Evolutionary conservation across 2,888 invertebrate species (phyloP).

Genomic region (Lathronympha strigana): DNA sequence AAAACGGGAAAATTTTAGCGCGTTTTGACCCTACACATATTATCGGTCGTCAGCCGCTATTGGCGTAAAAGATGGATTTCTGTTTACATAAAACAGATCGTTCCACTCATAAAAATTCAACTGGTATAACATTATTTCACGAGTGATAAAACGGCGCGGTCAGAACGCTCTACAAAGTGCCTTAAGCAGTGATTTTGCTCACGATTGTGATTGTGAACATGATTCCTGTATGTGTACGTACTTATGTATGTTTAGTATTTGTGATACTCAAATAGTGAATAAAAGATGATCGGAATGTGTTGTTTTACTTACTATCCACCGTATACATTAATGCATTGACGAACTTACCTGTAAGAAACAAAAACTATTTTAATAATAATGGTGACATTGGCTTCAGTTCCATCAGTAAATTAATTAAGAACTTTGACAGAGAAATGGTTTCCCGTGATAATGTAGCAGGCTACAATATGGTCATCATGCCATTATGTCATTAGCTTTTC

Average conservation of each 20-base stretch:
- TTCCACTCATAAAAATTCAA: not conserved
- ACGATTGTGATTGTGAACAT: constrained; percentile 75
- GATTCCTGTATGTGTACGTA: constrained; percentile 59
- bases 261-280: constrained; percentile 34
- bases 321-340: not conserved
- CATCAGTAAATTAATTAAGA: too few species aligned
- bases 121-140: not conserved
- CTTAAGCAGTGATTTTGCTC: constrained; percentile 65
- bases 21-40: constrained; percentile 4
- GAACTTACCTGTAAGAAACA: constrained; percentile 24
- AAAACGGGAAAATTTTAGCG: constrained; percentile 1
- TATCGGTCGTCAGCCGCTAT: not conserved
- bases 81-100: not conserved
- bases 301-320: constrained; percentile 25
- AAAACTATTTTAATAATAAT: not conserved
- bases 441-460: too few species aligned
- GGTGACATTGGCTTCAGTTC: too few species aligned
- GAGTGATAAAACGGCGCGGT: not conserved
- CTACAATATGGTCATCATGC: too few species aligned
- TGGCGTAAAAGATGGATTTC: constrained; percentile 2
- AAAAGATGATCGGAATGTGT: constrained; percentile 10
- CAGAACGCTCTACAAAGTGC: constrained; percentile 2
- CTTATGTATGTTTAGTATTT: constrained; percentile 32
- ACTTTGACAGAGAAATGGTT: too few species aligned
- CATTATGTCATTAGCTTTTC: too few species aligned